phyloP scores from a whole-genome alignment of 1,140 invertebrate genomes.

The Philotrypesis tridentata region DNA sequence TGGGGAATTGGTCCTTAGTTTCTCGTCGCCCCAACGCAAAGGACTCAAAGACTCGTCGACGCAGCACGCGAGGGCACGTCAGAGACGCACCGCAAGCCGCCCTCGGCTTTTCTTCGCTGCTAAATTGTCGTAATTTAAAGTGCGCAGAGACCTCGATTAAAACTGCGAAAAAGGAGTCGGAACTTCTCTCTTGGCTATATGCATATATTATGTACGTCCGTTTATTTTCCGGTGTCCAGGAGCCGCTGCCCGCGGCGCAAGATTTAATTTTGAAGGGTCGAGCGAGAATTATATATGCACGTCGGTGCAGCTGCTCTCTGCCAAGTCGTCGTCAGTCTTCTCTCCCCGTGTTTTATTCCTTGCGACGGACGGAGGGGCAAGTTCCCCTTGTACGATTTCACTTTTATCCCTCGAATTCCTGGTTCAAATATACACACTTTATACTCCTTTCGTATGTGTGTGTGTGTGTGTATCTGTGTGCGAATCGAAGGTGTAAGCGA shows the following conservation, averaged over 20 bases:
- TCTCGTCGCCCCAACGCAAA: neutral
- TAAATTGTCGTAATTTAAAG: slow-evolving; percentile 32
- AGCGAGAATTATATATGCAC: slow-evolving; percentile 27
- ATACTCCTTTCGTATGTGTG: neutral
- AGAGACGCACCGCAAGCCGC: neutral
- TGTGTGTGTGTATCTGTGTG: too few relatives aligned
- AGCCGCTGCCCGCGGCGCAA: neutral
- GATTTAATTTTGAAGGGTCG: slow-evolving; percentile 31
- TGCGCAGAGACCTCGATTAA: neutral
- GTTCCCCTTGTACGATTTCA: neutral
- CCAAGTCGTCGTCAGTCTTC: slow-evolving; percentile 4
- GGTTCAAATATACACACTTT: too few relatives aligned
- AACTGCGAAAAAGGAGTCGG: neutral
- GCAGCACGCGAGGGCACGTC: neutral
- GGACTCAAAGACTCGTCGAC: slow-evolving; percentile 36
- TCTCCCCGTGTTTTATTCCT: neutral
- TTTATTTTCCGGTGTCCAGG: too few relatives aligned
- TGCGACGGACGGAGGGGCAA: neutral
- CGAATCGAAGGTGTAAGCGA: neutral
- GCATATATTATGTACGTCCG: neutral
- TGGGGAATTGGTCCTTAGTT: slow-evolving; percentile 47
- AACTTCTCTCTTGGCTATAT: neutral
- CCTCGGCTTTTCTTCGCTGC: slow-evolving; percentile 18
- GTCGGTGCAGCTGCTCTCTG: neutral
- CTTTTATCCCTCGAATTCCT: neutral